Conservation (phyloP, 2,113 vertebrate species). For the Megaptera novaeangliae region DNA sequence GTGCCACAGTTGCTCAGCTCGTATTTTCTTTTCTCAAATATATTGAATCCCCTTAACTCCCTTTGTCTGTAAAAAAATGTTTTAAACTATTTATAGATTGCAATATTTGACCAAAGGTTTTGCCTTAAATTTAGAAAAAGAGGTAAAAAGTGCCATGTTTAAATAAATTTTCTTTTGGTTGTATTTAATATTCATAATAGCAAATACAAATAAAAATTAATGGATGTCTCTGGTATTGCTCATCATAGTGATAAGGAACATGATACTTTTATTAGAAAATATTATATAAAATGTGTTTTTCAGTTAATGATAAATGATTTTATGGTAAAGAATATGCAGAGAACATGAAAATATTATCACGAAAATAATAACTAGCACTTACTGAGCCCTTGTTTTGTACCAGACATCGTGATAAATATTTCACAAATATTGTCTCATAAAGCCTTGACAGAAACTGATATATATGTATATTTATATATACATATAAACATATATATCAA, state of each 20-base stretch:
- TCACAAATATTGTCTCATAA: neutral
- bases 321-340: neutral
- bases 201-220: neutral
- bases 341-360: neutral
- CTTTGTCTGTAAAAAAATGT: slow-evolving; percentile 37
- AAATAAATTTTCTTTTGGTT: neutral
- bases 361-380: neutral
- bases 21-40: slow-evolving; percentile 54
- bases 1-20: neutral
- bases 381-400: neutral
- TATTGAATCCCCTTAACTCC: slow-evolving; percentile 45
- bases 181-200: neutral
- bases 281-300: neutral
- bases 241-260: neutral
- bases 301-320: neutral
- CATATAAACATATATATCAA: neutral
- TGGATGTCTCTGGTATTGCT: neutral
- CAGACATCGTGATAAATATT: neutral
- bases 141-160: neutral
- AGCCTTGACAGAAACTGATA: neutral
- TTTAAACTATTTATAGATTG: slow-evolving; percentile 62
- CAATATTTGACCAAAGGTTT: slow-evolving; percentile 3
- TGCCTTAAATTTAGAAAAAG: neutral
- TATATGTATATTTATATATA: neutral
- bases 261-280: neutral